Base-by-base conservation (phyloP, 2,888 invertebrate genomes). In the Aporophyla nigra region DNA sequence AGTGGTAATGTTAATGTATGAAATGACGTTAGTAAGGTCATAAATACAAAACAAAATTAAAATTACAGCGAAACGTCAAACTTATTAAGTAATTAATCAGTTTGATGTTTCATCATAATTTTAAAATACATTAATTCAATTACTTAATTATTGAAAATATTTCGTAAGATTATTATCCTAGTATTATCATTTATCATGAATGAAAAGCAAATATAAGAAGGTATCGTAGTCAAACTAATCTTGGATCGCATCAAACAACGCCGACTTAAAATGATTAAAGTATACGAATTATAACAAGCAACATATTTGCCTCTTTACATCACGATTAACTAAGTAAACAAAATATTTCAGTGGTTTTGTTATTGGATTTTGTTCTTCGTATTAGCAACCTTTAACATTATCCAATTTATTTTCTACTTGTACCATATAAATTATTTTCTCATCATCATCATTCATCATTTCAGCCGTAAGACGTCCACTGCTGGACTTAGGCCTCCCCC, bases 231-330 rank as follows among this genome's bases (percentile, higher is more conserved):
- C 27, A 49, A 14, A n/a, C n/a, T 79, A 40, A 78, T 78, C 78
- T 79, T 24, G 7, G 40, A 54, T 59, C 49, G 40, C 40, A 59
- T 49, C 27, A 66, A 53, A 59, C 24, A 67, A 79, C 19, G 43
- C 54, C 40, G 9, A 54, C 66, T 61, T 66, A 51, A 6, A 61
- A 54, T 24, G 54, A 78, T 78, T 49, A 79, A 71, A 54, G 21
- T 43, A 16, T 53, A 19, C 6, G 66, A 33, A 66, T 66, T 27
- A 7, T 12, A 65, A 24, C 21, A n/a, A n/a, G n/a, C 19, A 24
- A 21, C 14, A 14, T 33, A 33, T 33, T 33, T 33, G 33, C 33
- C 33, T 33, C 33, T 33, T 43, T 24, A 10, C 9, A 24, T 46
- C 5, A 24, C 4, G 6, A 24, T 24, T 65, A 65, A n/a, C 16